Evolutionary conservation across 2,888 invertebrate genomes (phyloP).

Genomic region (Drosophila mayaguana): DNA sequence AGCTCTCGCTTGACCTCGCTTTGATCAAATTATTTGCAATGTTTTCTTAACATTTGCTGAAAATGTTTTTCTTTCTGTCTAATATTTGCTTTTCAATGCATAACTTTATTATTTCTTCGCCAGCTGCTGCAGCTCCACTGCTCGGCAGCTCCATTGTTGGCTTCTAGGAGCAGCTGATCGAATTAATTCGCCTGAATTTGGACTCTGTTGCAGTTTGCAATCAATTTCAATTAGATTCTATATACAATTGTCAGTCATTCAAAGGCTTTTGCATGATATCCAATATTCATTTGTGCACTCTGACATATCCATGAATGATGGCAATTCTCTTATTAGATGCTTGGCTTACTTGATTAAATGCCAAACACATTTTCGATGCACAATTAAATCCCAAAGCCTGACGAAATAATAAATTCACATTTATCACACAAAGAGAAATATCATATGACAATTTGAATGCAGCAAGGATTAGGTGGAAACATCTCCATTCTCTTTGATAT

Average conservation of each 20-base stretch:
- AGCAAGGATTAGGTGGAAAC: background rate
- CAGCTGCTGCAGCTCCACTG: conserved; percentile 39
- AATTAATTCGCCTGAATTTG: conserved; percentile 54
- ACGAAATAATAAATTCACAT: conserved; percentile 49
- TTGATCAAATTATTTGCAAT: conserved; percentile 54
- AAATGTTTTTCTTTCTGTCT: conserved; percentile 38
- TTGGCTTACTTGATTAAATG: conserved; percentile 50
- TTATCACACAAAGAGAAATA: conserved; percentile 14
- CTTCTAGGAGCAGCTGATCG: conserved; percentile 44
- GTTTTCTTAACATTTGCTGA: conserved; percentile 62
- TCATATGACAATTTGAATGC: background rate
- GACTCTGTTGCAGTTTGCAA: conserved; percentile 36
- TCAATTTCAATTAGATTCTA: conserved; percentile 72
- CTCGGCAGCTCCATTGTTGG: conserved; percentile 23
- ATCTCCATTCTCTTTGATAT: background rate
- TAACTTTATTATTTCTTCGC: conserved; percentile 52
- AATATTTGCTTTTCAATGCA: conserved; percentile 65
- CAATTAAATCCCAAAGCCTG: conserved; percentile 46
- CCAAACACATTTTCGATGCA: conserved; percentile 28
- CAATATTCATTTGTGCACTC: conserved; percentile 30
- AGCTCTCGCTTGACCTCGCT: conserved; percentile 33
- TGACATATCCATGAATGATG: conserved; percentile 21
- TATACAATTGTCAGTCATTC: conserved; percentile 25
- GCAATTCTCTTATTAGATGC: conserved; percentile 19
- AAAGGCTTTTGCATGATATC: conserved; percentile 8